These are phyloP conservation scores for Mormyrops boulengeri DNA, from an alignment of 2,797 vertebrate species.

Conservation along the genomic window DNA sequence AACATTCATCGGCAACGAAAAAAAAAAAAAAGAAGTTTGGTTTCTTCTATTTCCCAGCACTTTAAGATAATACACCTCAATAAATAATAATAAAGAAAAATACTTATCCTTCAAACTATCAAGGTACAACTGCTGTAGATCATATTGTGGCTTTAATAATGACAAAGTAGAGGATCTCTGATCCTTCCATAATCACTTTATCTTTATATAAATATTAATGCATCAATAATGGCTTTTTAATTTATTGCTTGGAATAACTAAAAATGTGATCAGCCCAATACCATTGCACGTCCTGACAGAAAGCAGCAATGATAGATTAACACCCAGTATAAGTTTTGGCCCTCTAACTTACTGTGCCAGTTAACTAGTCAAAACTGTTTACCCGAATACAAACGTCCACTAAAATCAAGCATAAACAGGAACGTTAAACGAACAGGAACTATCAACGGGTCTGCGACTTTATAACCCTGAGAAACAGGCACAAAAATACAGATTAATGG, in stretches of 20 bases:
- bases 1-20: conserved; percentile 56
- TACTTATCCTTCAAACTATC: conserved; percentile 24
- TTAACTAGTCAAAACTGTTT: not conserved
- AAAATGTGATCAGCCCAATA: not conserved
- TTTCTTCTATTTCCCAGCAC: conserved; percentile 30
- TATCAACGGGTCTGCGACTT: not conserved
- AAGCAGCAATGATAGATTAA: not conserved
- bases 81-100: conserved; percentile 21
- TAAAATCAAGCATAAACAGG: not conserved
- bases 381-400: not conserved
- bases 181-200: not conserved
- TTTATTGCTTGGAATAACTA: conserved; percentile 21
- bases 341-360: not conserved
- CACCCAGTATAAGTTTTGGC: not conserved
- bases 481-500: conserved; percentile 5
- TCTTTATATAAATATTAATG: not conserved
- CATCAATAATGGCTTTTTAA: conserved; percentile 18
- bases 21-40: conserved; percentile 41
- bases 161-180: not conserved
- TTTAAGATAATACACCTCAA: conserved; percentile 26
- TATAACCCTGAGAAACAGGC: conserved; percentile 22
- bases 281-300: not conserved
- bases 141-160: not conserved
- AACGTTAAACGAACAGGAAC: not conserved
- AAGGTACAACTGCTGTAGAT: conserved; percentile 17